phyloP scores from a whole-genome alignment of 2,797 vertebrate genomes.

The Sebastes variabilis region DNA sequence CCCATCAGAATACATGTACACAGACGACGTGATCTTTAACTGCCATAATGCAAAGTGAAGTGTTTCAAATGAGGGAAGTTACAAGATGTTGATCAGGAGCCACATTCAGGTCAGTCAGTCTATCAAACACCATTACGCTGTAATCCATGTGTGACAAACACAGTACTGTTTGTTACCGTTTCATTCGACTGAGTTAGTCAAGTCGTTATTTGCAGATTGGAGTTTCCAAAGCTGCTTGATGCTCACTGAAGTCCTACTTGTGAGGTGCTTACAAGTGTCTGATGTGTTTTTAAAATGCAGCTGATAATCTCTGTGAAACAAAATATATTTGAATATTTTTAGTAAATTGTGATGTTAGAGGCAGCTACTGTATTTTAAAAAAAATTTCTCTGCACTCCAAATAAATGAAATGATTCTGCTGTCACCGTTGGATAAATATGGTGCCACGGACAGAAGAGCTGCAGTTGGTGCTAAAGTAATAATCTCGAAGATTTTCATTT shows the following conservation, averaged over 20 bases:
- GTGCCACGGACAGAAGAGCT: too few relatives aligned
- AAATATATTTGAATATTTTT: neutral
- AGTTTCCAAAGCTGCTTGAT: constrained; percentile 11
- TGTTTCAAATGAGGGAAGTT: too few relatives aligned
- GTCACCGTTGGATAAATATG: neutral
- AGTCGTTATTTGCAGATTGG: neutral
- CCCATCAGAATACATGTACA: neutral
- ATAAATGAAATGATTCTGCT: neutral
- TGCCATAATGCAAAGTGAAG: neutral
- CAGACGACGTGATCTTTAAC: neutral
- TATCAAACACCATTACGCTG: too few relatives aligned
- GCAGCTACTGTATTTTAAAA: neutral
- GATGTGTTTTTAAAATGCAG: neutral
- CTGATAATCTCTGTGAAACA: neutral
- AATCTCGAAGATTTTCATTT: too few relatives aligned
- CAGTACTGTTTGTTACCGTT: too few relatives aligned
- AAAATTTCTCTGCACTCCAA: neutral
- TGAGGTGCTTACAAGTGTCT: neutral
- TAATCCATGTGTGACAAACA: too few relatives aligned
- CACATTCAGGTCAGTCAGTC: too few relatives aligned
- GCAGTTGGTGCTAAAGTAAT: too few relatives aligned
- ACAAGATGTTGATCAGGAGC: neutral
- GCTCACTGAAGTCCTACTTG: neutral
- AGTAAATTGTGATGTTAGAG: neutral
- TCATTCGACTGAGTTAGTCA: too few relatives aligned